Conservation (phyloP, 2,797 vertebrate genomes). For the Rhinogobio ventralis region DNA sequence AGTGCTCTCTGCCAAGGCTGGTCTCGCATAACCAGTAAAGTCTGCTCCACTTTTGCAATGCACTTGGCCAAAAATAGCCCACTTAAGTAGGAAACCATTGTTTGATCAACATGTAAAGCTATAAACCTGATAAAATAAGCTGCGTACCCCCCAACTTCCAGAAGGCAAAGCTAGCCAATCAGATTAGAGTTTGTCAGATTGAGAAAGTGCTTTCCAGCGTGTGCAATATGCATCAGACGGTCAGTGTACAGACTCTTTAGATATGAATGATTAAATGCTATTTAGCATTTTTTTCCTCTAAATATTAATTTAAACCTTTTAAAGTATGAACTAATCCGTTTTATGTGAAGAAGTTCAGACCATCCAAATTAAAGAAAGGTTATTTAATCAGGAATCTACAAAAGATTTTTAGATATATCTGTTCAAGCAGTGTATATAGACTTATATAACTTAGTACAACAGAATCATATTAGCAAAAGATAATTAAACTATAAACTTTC, state of each 20-base stretch:
- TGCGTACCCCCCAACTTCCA: not conserved
- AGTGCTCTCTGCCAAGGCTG: not conserved
- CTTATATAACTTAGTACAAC: constrained; percentile 28
- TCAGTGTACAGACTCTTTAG: not conserved
- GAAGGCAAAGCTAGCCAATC: not conserved
- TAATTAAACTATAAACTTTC: not conserved
- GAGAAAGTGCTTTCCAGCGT: not conserved
- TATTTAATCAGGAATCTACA: constrained; percentile 35
- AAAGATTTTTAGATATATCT: not conserved
- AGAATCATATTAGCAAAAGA: constrained; percentile 17
- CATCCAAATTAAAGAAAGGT: constrained; percentile 6
- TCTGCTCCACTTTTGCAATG: not conserved
- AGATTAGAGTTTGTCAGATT: not conserved
- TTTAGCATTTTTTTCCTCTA: not conserved
- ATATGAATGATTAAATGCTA: not conserved
- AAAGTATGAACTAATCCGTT: not conserved
- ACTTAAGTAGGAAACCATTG: not conserved
- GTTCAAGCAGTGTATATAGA: constrained; percentile 37
- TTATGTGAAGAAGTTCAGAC: constrained; percentile 6
- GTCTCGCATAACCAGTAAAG: not conserved
- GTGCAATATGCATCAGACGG: not conserved
- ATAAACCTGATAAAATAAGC: not conserved
- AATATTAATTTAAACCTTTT: not conserved
- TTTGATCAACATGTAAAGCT: constrained; percentile 10
- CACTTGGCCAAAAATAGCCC: not conserved